Evolutionary conservation across 2,113 vertebrate species (phyloP), one percentile per base, ranked within the genome.

Genomic region (Gavia stellata): DNA sequence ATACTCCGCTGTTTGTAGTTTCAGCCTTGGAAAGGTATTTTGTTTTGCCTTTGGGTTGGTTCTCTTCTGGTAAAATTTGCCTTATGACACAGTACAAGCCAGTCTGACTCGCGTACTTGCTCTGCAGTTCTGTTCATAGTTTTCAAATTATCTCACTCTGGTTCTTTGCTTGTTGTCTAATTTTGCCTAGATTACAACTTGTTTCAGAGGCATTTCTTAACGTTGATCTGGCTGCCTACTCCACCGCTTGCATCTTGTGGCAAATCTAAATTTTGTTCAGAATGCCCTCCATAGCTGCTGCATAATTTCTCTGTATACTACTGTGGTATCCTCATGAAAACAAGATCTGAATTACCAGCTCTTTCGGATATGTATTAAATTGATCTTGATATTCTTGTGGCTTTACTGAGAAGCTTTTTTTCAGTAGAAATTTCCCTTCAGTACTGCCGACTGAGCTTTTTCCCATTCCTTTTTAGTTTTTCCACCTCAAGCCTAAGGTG

Each of bases 181-280:
- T 59, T 77, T 59, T 63, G 25, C 42, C 20, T 49, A 12, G 17
- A 19, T 36, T 36, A 16, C 21, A 45, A 8, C 26, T 66, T 25
- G 10, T 45, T 56, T 45, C 14, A 15, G 53, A 75, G 14, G 13
- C 6, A 13, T n/a, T 47, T 42, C 9, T 42, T 31, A 31, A 25
- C 1, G 5, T 7, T 50, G 28, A 50, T 38, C 28, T 2, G n/a
- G 4, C 8, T 16, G 5, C 11, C 3, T 62, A 40, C 13, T 45
- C 10, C 4, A 5, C 6, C 0, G 1, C 33, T 42, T 61, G 45
- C 6, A 14, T 55, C 17, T 42, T 49, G 17, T 36, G 23, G 26
- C 16, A 61, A 61, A 67, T 21, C 29, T 36, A 12, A 16, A 20
- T 28, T 73, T 45, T 63, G 33, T n/a, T 68, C 12, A 50, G 44